Evolutionary conservation across 2,888 invertebrate genomes (phyloP).

Genomic region (Platerodrilus igneus): DNA sequence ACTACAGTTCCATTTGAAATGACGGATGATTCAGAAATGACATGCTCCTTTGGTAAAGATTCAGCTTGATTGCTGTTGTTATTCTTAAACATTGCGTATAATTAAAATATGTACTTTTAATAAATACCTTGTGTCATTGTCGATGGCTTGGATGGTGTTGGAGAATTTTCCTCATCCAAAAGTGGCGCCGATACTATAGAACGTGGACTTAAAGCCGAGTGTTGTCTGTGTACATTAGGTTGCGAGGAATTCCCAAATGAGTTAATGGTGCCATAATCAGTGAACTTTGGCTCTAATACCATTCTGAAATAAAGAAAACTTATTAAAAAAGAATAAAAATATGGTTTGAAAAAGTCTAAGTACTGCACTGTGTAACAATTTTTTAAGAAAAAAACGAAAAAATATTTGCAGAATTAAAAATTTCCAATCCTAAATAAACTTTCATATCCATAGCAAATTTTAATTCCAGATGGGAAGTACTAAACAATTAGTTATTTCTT

Average conservation of each 20-base stretch:
- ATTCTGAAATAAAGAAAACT: conserved; percentile 50
- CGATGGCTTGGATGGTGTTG: conserved; percentile 40
- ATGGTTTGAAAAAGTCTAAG: too few relatives aligned
- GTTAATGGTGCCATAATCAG: conserved; percentile 61
- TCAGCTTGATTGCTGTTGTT: conserved; percentile 3
- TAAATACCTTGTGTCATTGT: conserved; percentile 44
- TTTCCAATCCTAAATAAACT: too few relatives aligned
- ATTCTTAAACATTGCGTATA: conserved; percentile 11
- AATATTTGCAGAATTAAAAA: too few relatives aligned
- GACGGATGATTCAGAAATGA: conserved; percentile 8
- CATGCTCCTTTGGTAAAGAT: conserved; percentile 3
- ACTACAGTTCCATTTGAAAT: conserved; percentile 3
- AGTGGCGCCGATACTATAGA: conserved; percentile 37
- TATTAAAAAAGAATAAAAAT: conserved; percentile 10
- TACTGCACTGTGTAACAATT: too few relatives aligned
- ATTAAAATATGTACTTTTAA: conserved; percentile 1
- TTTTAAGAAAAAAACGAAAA: too few relatives aligned
- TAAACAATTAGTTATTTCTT: too few relatives aligned
- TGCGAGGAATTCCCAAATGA: conserved; percentile 42
- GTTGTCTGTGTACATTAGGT: conserved; percentile 35
- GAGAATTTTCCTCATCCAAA: conserved; percentile 45
- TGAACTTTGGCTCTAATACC: conserved; percentile 61
- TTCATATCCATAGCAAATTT: too few relatives aligned
- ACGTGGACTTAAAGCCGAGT: conserved; percentile 39
- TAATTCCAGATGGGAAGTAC: too few relatives aligned